Percentiles rank a stretch among this genome's conserved stretches.
Conservation (phyloP, 2,113 vertebrate species). For the Castor canadensis region DNA sequence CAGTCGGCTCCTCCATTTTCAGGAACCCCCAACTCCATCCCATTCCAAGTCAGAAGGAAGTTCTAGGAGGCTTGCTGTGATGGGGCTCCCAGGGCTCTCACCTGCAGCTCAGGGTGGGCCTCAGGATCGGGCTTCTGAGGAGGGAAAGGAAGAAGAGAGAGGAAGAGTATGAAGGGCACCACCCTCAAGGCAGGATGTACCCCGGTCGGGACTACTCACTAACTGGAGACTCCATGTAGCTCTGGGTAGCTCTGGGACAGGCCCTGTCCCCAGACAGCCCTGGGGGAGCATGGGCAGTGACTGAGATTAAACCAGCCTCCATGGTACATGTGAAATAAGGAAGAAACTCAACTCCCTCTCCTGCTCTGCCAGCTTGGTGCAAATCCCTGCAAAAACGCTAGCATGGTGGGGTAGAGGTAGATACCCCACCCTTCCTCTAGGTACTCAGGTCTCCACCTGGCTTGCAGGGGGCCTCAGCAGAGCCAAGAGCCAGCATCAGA, state of each 20-base stretch:
- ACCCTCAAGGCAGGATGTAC: not conserved
- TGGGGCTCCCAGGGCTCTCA: not conserved
- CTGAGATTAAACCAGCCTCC: not conserved
- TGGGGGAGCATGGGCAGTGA: not conserved
- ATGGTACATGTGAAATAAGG: not conserved
- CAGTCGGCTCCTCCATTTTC: not conserved
- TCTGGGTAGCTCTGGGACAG: no score
- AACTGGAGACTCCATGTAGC: not conserved
- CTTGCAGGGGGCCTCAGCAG: not conserved
- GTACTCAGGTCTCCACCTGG: not conserved
- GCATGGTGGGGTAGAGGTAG: not conserved
- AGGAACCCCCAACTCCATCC: not conserved
- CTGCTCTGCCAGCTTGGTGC: not conserved
- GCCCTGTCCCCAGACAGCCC: not conserved
- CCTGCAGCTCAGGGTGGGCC: not conserved
- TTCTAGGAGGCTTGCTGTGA: not conserved
- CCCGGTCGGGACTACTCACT: not conserved
- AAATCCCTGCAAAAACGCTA: not conserved
- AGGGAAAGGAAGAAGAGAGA: no score
- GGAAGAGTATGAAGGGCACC: no score
- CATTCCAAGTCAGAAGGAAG: not conserved
- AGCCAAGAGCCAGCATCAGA: no score
- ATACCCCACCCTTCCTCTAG: accelerated
- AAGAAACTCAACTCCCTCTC: not conserved
- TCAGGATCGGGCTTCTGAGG: accelerated